phyloP scores from a whole-genome alignment of 2,797 vertebrate species.

The Cygnus olor region DNA sequence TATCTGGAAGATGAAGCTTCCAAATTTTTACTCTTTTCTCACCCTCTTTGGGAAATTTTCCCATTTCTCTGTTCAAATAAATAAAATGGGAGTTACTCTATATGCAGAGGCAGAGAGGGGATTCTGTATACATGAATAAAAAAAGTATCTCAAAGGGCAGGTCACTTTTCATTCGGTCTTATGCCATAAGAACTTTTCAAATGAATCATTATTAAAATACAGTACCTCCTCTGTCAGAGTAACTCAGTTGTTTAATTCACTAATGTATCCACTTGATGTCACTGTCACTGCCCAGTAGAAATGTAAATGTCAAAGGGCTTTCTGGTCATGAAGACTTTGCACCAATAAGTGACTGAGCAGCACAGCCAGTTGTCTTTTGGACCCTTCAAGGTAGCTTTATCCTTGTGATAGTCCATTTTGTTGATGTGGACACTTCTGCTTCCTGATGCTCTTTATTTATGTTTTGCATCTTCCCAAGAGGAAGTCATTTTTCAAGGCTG shows the following conservation, averaged over 20 bases:
- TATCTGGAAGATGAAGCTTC: conserved; percentile 22
- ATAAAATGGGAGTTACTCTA: not conserved
- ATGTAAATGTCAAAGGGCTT: conserved; percentile 45
- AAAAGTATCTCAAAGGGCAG: not conserved
- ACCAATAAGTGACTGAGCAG: not conserved
- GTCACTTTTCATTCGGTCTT: not conserved
- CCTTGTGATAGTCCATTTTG: not conserved
- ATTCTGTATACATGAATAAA: not conserved
- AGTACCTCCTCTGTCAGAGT: not conserved
- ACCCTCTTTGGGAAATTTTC: not conserved
- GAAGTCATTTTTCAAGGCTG: not conserved
- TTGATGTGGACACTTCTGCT: not conserved
- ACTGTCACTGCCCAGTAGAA: conserved; percentile 69
- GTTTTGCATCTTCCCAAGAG: not conserved
- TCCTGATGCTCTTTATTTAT: not conserved
- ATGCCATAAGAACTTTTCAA: not conserved
- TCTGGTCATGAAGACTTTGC: conserved; percentile 21
- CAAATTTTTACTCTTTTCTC: not conserved
- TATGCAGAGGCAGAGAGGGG: not conserved
- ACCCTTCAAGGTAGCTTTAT: not conserved
- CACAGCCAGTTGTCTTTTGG: not conserved
- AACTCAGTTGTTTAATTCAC: conserved; percentile 56
- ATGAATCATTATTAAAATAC: conserved; percentile 30
- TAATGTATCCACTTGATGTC: conserved; percentile 72
- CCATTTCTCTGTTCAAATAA: not conserved